Evolutionary conservation across 2,797 vertebrate species (phyloP), one percentile per base, ranked within the genome.

Genomic region (Muraenolepis orangiensis): DNA sequence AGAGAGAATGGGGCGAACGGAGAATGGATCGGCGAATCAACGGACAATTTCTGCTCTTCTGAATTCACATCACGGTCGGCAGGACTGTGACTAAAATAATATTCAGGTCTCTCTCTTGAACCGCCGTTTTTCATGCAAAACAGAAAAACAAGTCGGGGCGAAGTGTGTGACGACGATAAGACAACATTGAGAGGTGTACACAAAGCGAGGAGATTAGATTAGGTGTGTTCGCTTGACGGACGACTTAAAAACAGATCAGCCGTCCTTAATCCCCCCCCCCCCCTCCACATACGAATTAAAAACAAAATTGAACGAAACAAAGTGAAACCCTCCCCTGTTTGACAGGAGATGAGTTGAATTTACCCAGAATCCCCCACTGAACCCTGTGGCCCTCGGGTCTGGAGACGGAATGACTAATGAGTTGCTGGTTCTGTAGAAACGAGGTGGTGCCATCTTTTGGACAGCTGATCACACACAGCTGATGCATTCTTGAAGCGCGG

Each of bases 281-380:
- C n/a, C n/a, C n/a, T n/a, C n/a, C n/a, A n/a, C n/a, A n/a, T n/a
- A n/a, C n/a, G n/a, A n/a, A n/a, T n/a, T n/a, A n/a, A n/a, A n/a
- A n/a, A n/a, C n/a, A n/a, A n/a, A n/a, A n/a, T n/a, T n/a, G n/a
- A n/a, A n/a, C n/a, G n/a, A n/a, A n/a, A n/a, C n/a, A n/a, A n/a
- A n/a, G n/a, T n/a, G n/a, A n/a, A n/a, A n/a, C n/a, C n/a, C n/a
- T n/a, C n/a, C n/a, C n/a, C 72, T 73, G 80, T 82, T 86, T 73
- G 75, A 87, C 71, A 74, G 71, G 71, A 86, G 88, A 89, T 82
- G 78, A 86, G 88, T 86, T 85, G 87, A 90, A 84, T 85, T 86
- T 78, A 80, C 73, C n/a, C 40, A 84, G 78, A 84, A 79, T 76
- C 83, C 71, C 69, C 29, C 20, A n/a, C 32, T 57, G 46, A 18